Percentiles rank a stretch among this genome's conserved stretches.
These are phyloP conservation scores for Psephotus haematonotus DNA, from an alignment of 2,113 vertebrate species.

Conservation along the genomic window DNA sequence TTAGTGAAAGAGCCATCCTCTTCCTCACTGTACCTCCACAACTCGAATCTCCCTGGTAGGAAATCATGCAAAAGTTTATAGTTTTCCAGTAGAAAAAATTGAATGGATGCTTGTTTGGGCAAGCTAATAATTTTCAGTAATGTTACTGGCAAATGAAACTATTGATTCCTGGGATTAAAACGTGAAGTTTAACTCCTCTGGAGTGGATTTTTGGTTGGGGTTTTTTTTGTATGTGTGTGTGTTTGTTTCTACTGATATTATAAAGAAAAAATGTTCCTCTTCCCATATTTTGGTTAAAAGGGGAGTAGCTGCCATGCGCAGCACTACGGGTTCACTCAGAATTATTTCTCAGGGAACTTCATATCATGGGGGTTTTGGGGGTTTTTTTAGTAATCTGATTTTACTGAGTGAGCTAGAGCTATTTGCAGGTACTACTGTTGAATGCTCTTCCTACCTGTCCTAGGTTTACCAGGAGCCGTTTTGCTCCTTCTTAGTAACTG, in stretches of 20 bases:
- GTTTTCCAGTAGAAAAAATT: background rate
- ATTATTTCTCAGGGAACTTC: background rate
- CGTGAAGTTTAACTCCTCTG: background rate
- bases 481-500: no score
- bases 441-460: background rate
- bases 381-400: background rate
- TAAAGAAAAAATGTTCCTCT: background rate
- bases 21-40: background rate
- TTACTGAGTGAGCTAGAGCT: background rate
- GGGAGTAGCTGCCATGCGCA: background rate
- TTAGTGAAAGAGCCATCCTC: background rate
- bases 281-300: background rate
- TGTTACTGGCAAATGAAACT: background rate
- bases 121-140: background rate
- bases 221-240: background rate
- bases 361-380: fast-evolving
- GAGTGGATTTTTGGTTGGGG: background rate
- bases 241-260: background rate
- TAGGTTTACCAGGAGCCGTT: no score
- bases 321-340: background rate
- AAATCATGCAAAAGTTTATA: background rate
- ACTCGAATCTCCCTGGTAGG: background rate
- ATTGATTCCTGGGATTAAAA: background rate
- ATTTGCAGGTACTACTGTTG: background rate
- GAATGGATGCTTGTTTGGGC: background rate